These are phyloP conservation scores for Sorex araneus DNA, from an alignment of 2,113 vertebrate genomes.

Conservation along the genomic window DNA sequence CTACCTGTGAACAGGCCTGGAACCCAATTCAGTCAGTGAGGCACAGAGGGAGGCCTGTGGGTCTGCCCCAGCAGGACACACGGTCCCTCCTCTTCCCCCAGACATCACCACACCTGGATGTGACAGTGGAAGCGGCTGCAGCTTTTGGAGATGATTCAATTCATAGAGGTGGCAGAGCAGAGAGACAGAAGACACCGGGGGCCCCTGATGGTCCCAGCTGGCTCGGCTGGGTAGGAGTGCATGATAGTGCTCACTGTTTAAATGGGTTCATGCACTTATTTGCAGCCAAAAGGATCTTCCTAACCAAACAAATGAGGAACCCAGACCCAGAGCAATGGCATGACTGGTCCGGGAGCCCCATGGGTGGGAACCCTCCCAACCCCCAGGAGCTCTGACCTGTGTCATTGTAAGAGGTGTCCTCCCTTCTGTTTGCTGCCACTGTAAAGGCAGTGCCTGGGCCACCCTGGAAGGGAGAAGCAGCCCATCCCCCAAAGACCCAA, in stretches of 20 bases:
- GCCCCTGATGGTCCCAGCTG: neutral
- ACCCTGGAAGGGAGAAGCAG: no score
- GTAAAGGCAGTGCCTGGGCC: no score
- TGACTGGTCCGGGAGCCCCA: neutral
- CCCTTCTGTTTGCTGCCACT: no score
- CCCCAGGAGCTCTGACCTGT: neutral
- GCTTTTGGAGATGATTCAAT: neutral
- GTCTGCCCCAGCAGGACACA: neutral
- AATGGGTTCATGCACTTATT: neutral
- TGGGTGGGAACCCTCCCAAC: neutral
- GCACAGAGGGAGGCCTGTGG: fast-evolving
- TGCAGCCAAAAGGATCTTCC: neutral
- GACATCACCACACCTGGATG: neutral
- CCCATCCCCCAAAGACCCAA: no score
- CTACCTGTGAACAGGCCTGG: fast-evolving
- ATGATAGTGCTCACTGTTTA: neutral
- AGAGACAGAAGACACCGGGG: fast-evolving
- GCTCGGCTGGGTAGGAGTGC: neutral
- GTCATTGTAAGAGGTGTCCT: neutral
- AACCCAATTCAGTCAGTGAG: neutral
- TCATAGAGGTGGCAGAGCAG: fast-evolving
- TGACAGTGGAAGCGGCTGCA: neutral
- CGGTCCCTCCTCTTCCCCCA: neutral
- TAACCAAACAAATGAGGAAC: neutral
- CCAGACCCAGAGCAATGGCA: neutral